A percentile compares a stretch with the other conserved stretches of the same genome.
Evolutionary conservation across 2,113 vertebrate genomes (phyloP).

Genomic region (Engystomops pustulosus): DNA sequence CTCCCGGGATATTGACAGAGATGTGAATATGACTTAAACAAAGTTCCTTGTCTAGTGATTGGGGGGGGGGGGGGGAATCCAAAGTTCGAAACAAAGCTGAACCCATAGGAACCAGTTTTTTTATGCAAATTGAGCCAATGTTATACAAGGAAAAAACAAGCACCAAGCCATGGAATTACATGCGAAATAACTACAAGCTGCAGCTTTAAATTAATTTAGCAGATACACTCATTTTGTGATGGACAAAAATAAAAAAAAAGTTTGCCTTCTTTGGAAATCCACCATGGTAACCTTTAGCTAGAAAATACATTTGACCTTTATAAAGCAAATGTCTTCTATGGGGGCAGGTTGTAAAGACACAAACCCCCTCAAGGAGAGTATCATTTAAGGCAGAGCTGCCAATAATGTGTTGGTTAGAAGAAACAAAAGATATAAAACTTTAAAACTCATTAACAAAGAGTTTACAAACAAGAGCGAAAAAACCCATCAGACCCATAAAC

Average conservation of each 20-base stretch:
- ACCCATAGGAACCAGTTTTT: no score
- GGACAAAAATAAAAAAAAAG: neutral
- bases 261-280: neutral
- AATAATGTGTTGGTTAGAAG: slow-evolving; percentile 64
- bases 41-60: no score
- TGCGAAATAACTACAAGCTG: no score
- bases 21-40: no score
- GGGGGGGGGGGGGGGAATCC: no score
- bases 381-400: slow-evolving; percentile 8
- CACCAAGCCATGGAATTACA: no score
- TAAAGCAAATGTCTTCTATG: neutral
- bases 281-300: neutral
- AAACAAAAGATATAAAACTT: slow-evolving; percentile 64
- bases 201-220: no score
- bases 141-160: no score
- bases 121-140: no score
- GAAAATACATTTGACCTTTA: slow-evolving; percentile 17
- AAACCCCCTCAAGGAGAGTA: neutral
- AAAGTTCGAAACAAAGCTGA: no score
- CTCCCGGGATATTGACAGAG: no score
- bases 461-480: slow-evolving; percentile 44
- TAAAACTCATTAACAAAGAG: slow-evolving; percentile 47
- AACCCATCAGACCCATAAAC: slow-evolving; percentile 62
- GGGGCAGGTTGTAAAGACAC: neutral
- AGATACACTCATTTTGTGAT: neutral